These are phyloP conservation scores for Mythimna impura DNA, from an alignment of 2,888 invertebrate genomes.

Conservation along the genomic window DNA sequence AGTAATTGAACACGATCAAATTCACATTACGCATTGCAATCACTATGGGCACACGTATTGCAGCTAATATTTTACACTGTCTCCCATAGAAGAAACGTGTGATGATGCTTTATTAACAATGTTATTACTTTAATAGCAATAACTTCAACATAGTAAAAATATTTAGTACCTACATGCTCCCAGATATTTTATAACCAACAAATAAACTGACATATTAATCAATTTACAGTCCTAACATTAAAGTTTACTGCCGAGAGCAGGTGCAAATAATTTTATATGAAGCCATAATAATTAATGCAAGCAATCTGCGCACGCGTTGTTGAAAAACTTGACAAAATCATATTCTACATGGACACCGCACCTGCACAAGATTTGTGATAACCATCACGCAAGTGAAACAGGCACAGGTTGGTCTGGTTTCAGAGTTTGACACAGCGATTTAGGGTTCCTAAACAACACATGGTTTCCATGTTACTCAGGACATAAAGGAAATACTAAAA, in stretches of 20 bases:
- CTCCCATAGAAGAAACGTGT: conserved; percentile 45
- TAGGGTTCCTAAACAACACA: conserved; percentile 36
- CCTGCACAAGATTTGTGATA: conserved; percentile 68
- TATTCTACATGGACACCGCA: conserved; percentile 68
- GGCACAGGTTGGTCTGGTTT: conserved; percentile 44
- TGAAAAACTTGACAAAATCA: conserved; percentile 73
- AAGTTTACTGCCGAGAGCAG: conserved; percentile 64
- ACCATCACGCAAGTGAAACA: conserved; percentile 37
- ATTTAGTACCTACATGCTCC: background rate
- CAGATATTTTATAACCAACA: conserved; percentile 22
- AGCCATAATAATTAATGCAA: conserved; percentile 68
- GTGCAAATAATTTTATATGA: conserved; percentile 68
- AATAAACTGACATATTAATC: conserved; percentile 36
- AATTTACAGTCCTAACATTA: conserved; percentile 56
- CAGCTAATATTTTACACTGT: conserved; percentile 27
- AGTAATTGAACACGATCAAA: conserved; percentile 64
- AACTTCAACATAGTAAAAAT: background rate
- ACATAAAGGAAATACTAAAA: conserved; percentile 41
- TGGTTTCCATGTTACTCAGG: conserved; percentile 21
- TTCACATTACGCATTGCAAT: conserved; percentile 63
- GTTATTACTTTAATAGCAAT: conserved; percentile 28
- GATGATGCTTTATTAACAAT: conserved; percentile 26
- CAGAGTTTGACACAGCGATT: conserved; percentile 45
- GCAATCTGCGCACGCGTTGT: conserved; percentile 70
- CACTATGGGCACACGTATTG: conserved; percentile 18